These are phyloP conservation scores for Bombus sibiricus DNA, from an alignment of 1,140 invertebrate species.

Conservation along the genomic window DNA sequence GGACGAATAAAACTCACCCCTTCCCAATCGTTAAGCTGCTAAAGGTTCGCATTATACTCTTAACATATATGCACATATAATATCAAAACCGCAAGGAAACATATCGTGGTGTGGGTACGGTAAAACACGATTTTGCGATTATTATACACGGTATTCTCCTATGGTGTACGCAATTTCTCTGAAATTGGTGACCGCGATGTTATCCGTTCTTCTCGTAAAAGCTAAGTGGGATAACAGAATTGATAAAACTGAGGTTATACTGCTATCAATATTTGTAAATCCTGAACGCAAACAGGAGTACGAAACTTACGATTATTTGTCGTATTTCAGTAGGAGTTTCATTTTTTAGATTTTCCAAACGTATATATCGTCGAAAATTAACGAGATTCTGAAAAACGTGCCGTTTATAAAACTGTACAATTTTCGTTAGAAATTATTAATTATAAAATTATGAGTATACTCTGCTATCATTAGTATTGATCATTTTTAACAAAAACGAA, in stretches of 20 bases:
- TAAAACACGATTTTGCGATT: conserved; percentile 1
- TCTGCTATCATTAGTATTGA: no score
- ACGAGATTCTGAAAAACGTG: no score
- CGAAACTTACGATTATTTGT: no score
- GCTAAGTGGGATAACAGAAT: not conserved
- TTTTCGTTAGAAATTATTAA: no score
- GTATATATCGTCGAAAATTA: no score
- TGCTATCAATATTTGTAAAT: not conserved
- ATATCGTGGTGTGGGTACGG: not conserved
- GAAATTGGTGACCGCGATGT: not conserved
- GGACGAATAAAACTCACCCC: not conserved
- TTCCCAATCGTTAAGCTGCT: not conserved
- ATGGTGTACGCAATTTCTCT: not conserved
- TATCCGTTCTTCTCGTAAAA: not conserved
- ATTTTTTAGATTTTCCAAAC: no score
- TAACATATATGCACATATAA: not conserved
- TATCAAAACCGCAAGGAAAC: not conserved
- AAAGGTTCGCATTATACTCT: conserved; percentile 4
- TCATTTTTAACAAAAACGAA: no score
- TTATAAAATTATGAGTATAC: no score
- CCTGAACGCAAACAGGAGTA: not conserved
- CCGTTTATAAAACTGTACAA: no score
- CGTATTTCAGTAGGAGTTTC: no score
- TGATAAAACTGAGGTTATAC: not conserved
- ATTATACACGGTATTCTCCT: not conserved